Evolutionary conservation across 1,140 invertebrate genomes (phyloP), one percentile per base, ranked within the genome.

Genomic region (Apis laboriosa): DNA sequence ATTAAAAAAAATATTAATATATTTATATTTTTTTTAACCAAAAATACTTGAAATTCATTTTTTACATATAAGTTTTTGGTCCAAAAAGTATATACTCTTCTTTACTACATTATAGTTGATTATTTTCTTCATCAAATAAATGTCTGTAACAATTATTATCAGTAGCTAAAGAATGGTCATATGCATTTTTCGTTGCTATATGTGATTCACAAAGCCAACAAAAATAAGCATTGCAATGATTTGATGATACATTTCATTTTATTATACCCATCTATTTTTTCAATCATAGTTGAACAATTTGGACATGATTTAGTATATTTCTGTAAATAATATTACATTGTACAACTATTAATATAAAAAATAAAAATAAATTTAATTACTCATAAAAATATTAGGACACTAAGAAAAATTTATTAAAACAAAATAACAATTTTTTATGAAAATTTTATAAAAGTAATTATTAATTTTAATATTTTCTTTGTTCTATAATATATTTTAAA

Each of bases 161-260:
- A 13, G 0, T 0, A 1, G 0, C 0, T 0, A 28, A 8, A 28
- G 58, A 80, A 15, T 80, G 78, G 0, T 66, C 17, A 17, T 80
- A 80, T 21, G 71, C 1, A 49, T 80, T 28, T 21, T 1, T 0
- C 15, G 61, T 9, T 17, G n/a, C 75, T 28, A 75, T 74, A 1
- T 17, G n/a, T 15, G 3, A 0, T 64, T 61, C 71, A 56, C 71
- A 80, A 1, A 75, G 4, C 71, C 78, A 75, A 12, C 60, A 80
- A 49, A 80, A 66, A 0, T 17, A 0, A 51, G 53, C 34, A 7
- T 66, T 56, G 12, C 78, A 74, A 56, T 75, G 4, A 56, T n/a
- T n/a, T n/a, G n/a, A n/a, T n/a, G n/a, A 2, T 56, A 8, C 71
- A 80, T 28, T 1, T 51, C 53, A 80, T 74, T 75, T 75, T 66